Evolutionary conservation across 2,888 invertebrate species (phyloP).

Genomic region (Baccha elongata): DNA sequence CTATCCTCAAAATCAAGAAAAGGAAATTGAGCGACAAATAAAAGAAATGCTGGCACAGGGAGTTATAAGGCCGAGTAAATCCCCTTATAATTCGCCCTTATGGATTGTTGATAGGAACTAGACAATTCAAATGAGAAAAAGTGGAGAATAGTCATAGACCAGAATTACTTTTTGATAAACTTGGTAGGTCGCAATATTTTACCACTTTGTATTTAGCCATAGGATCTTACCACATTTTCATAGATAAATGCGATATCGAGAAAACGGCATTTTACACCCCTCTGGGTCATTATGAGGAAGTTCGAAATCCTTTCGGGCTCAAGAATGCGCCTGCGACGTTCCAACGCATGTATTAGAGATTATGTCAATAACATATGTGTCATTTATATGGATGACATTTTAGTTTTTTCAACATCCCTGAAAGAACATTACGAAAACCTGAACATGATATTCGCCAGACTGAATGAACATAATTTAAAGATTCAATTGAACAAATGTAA

Average conservation of each 20-base stretch:
- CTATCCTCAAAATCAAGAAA: conserved; percentile 59
- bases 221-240: conserved; percentile 55
- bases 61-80: not conserved
- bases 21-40: conserved; percentile 50
- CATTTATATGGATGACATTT: conserved; percentile 57
- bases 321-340: conserved; percentile 25
- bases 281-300: conserved; percentile 23
- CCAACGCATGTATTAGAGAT: conserved; percentile 14
- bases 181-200: conserved; percentile 54
- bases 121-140: conserved; percentile 42
- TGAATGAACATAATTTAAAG: conserved; percentile 45
- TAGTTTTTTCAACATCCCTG: conserved; percentile 47
- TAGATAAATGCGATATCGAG: conserved; percentile 39
- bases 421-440: conserved; percentile 55
- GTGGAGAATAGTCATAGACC: conserved; percentile 50
- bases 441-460: conserved; percentile 44
- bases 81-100: not conserved
- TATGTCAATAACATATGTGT: conserved; percentile 23
- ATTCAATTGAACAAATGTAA: conserved; percentile 75
- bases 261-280: conserved; percentile 41
- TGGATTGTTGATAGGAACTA: not conserved
- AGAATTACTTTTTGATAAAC: conserved; percentile 46
- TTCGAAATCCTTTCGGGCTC: conserved; percentile 9
- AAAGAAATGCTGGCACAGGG: conserved; percentile 11
- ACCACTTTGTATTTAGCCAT: conserved; percentile 46